Conservation (phyloP, 2,797 vertebrate genomes). For the Enteromius viviparus region DNA sequence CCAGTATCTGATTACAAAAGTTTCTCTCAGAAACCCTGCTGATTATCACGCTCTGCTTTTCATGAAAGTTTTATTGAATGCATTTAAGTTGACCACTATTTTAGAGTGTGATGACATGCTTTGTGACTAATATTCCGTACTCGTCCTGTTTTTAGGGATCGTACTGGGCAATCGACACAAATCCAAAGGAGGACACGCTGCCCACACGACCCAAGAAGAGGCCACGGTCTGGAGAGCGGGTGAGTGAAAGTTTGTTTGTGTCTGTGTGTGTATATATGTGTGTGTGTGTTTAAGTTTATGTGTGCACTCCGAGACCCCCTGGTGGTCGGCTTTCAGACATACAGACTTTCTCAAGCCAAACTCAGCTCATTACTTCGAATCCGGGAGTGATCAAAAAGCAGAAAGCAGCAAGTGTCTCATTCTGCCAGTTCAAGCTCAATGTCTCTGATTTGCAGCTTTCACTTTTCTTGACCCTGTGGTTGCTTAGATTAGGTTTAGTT, state of each 20-base stretch:
- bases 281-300: not conserved
- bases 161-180: slow-evolving; percentile 94
- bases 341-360: slow-evolving; percentile 44
- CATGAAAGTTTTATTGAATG: slow-evolving; percentile 35
- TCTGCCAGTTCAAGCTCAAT: slow-evolving; percentile 19
- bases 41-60: slow-evolving; percentile 15
- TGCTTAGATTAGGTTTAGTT: not conserved
- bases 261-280: not conserved
- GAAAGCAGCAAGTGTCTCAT: slow-evolving; percentile 13
- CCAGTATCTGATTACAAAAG: slow-evolving; percentile 34
- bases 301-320: slow-evolving; percentile 43
- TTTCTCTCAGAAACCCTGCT: slow-evolving; percentile 24
- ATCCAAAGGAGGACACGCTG: slow-evolving; percentile 91
- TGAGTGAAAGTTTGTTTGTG: slow-evolving; percentile 65
- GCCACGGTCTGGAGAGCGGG: slow-evolving; percentile 91
- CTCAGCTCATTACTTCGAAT: slow-evolving; percentile 48
- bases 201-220: slow-evolving; percentile 93
- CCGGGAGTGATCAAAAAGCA: slow-evolving; percentile 48
- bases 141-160: slow-evolving; percentile 80
- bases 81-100: not conserved
- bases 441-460: slow-evolving; percentile 8
- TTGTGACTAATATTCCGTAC: slow-evolving; percentile 8
- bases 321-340: slow-evolving; percentile 44
- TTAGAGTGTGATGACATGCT: slow-evolving; percentile 15
- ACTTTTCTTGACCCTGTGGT: slow-evolving; percentile 1